Percentiles rank a stretch among this genome's conserved stretches.
These are phyloP conservation scores for Tetropium fuscum DNA, from an alignment of 2,888 invertebrate genomes.

Conservation along the genomic window DNA sequence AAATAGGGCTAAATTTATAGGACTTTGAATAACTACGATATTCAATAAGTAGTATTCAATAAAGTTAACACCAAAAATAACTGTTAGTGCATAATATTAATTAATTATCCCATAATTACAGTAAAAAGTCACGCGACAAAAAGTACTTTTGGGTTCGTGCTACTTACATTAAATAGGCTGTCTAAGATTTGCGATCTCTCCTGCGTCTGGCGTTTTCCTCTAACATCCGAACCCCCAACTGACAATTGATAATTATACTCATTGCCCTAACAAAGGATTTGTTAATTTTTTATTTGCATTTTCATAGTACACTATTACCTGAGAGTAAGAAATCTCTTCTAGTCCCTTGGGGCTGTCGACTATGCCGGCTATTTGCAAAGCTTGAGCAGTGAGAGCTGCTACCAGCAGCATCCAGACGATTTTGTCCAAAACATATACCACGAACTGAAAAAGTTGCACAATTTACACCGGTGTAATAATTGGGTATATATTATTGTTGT, in stretches of 20 bases:
- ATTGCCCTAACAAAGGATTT: slow-evolving; percentile 48
- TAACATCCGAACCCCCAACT: slow-evolving; percentile 48
- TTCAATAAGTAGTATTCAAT: too few species aligned
- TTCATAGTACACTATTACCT: slow-evolving; percentile 48
- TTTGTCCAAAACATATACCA: slow-evolving; percentile 61
- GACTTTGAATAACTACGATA: too few species aligned
- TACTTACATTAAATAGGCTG: slow-evolving; percentile 63
- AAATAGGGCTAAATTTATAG: too few species aligned
- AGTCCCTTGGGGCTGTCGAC: slow-evolving; percentile 59
- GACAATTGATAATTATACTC: slow-evolving; percentile 55
- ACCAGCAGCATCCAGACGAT: slow-evolving; percentile 62
- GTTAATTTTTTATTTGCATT: neutral
- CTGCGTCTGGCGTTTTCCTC: slow-evolving; percentile 58
- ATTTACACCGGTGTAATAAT: too few species aligned
- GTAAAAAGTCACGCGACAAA: too few species aligned
- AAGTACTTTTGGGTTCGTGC: too few species aligned
- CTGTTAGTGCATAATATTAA: too few species aligned
- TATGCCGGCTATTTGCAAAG: slow-evolving; percentile 62
- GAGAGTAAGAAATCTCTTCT: slow-evolving; percentile 54
- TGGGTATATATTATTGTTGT: too few species aligned
- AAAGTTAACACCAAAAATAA: too few species aligned
- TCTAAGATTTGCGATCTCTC: slow-evolving; percentile 59
- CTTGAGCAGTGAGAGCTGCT: slow-evolving; percentile 61
- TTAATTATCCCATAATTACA: too few species aligned
- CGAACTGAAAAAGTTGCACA: slow-evolving; percentile 53